phyloP scores from a whole-genome alignment of 2,113 vertebrate species.

The Brachirus orientalis region DNA sequence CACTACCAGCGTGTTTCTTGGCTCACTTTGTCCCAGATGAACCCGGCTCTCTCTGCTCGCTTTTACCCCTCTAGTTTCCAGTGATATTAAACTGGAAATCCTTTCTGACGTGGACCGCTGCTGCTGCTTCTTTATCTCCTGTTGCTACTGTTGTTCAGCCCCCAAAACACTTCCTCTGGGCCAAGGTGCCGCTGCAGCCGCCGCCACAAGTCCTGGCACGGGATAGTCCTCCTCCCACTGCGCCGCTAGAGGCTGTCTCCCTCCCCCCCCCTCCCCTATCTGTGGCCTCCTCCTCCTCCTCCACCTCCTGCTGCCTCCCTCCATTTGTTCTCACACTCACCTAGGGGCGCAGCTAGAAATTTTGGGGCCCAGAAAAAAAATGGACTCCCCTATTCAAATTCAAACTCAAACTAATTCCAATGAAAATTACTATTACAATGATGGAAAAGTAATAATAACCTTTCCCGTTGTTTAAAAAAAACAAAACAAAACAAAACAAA shows the following conservation, averaged over 20 bases:
- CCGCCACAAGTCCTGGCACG: slow-evolving; percentile 80
- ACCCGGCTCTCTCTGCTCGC: neutral
- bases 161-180: slow-evolving; percentile 61
- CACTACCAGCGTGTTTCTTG: neutral
- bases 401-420: neutral
- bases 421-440: too few species aligned
- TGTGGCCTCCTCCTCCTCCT: slow-evolving; percentile 32
- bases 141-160: slow-evolving; percentile 20
- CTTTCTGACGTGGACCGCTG: neutral
- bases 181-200: slow-evolving; percentile 53
- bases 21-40: slow-evolving; percentile 2
- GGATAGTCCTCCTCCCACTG: slow-evolving; percentile 78
- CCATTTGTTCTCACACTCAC: slow-evolving; percentile 69
- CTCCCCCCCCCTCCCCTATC: slow-evolving; percentile 55
- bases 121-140: slow-evolving; percentile 1
- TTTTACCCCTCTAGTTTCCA: neutral
- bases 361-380: too few species aligned
- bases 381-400: neutral
- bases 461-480: too few species aligned
- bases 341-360: neutral
- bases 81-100: slow-evolving; percentile 28
- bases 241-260: slow-evolving; percentile 48
- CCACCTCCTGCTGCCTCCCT: slow-evolving; percentile 24
- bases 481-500: too few species aligned
- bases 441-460: too few species aligned